Base-by-base conservation (phyloP, 2,888 invertebrate species). In the Cheilosia soror region DNA sequence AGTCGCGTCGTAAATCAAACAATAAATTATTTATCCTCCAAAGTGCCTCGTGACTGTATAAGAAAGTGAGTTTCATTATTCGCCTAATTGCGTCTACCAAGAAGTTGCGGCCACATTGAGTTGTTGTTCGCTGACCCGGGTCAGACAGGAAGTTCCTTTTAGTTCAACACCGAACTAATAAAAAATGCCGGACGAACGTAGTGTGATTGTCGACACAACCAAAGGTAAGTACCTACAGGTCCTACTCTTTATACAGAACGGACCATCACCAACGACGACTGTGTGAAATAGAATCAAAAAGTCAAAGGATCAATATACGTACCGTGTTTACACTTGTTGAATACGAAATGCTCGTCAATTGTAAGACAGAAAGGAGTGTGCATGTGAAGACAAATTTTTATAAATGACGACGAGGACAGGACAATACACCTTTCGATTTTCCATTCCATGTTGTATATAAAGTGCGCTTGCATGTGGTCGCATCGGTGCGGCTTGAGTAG, bases 161-260 rank as follows among this genome's bases (percentile, higher is more conserved):
- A 25, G 27, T 42, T 2, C 20, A 20, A 20, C 33, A 44, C 25
- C 15, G 40, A 20, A 40, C 27, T 57, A 11, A 63, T 58, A 63
- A 9, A 87, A 71, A 80, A 88, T 88, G 88, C 88, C 88, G 53
- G 88, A 88, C 78, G 88, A 88, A 71, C 75, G 88, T 33, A 88
- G 87, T 82, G 88, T 87, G 20, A 88, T 88, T 76, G 88, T 87
- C 47, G 88, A 88, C 75, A 83, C 87, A 65, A 69, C 79, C 55
- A 88, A 88, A 88, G 88, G 88, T 88, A 78, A 81, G 87, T 71
- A 25, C 55, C 44, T 7, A 25, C 47, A 13, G 6, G 2, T n/a
- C 29, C 27, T 27, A 20, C 3, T 11, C 11, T 11, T 7, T 11
- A 3, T 33, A 6, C 31, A 5, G 7, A 6, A 6, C 31, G 2